Conservation (phyloP, 2,797 vertebrate species). For the Acridotheres tristis region DNA sequence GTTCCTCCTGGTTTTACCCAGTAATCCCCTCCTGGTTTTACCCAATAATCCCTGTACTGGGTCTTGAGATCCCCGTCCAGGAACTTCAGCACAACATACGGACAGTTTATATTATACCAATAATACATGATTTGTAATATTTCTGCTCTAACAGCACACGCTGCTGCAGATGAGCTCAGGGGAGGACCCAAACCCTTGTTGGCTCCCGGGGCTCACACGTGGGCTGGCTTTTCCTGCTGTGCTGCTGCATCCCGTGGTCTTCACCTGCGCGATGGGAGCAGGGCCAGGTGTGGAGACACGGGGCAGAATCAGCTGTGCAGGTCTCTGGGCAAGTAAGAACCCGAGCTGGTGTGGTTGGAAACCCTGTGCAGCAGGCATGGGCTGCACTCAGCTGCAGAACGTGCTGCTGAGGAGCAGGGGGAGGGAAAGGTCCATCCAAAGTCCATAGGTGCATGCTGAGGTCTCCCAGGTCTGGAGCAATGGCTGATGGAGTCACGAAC, state of each 20-base stretch:
- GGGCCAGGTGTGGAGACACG: fast-evolving
- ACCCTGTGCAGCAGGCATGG: fast-evolving
- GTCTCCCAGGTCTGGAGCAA: background rate
- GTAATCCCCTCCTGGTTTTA: background rate
- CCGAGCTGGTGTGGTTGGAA: background rate
- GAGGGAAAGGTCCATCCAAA: background rate
- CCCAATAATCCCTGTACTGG: background rate
- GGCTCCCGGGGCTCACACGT: fast-evolving
- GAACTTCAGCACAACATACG: background rate
- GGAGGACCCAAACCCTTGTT: background rate
- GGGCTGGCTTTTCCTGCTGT: fast-evolving
- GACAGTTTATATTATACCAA: background rate
- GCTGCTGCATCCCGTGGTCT: background rate
- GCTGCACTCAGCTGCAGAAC: background rate
- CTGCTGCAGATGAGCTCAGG: background rate
- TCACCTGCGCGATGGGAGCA: fast-evolving
- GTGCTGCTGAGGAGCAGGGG: background rate
- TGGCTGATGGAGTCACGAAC: background rate
- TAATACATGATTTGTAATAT: fast-evolving
- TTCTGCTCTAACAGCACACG: fast-evolving
- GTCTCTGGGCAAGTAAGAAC: background rate
- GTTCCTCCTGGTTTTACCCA: background rate
- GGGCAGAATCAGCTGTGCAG: background rate
- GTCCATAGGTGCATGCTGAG: background rate
- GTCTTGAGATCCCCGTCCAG: background rate